A percentile compares a stretch with the other conserved stretches of the same genome.
Evolutionary conservation across 1,140 invertebrate genomes (phyloP).

Genomic region (Lamellibrachia luymesi): DNA sequence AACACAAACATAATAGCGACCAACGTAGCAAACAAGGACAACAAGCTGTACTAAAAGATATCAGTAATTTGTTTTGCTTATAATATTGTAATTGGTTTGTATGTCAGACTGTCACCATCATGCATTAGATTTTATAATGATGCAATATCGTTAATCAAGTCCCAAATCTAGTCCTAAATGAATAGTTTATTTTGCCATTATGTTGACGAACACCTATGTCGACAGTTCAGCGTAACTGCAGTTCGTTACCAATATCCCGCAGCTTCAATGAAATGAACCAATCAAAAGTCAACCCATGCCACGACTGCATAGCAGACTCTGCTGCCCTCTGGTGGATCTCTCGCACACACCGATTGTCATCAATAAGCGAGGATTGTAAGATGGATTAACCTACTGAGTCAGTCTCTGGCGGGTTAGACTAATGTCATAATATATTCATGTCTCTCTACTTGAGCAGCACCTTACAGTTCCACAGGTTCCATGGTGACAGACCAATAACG

Average conservation of each 20-base stretch:
- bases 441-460: background rate
- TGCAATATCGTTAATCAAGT: background rate
- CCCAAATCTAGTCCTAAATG: background rate
- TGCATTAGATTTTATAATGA: background rate
- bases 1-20: background rate
- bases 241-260: background rate
- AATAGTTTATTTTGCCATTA: background rate
- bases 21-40: background rate
- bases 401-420: background rate
- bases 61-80: background rate
- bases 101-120: background rate
- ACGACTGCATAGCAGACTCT: background rate
- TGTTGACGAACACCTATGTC: background rate
- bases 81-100: background rate
- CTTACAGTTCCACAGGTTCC: no score
- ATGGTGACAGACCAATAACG: no score
- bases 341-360: background rate
- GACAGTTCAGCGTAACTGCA: background rate
- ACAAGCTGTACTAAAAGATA: background rate
- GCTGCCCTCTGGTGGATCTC: background rate
- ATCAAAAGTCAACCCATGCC: background rate
- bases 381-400: background rate
- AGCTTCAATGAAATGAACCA: background rate
- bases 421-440: background rate
- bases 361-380: background rate